Evolutionary conservation across 2,113 vertebrate species (phyloP), one percentile per base, ranked within the genome.

Genomic region (Oncorhynchus keta): DNA sequence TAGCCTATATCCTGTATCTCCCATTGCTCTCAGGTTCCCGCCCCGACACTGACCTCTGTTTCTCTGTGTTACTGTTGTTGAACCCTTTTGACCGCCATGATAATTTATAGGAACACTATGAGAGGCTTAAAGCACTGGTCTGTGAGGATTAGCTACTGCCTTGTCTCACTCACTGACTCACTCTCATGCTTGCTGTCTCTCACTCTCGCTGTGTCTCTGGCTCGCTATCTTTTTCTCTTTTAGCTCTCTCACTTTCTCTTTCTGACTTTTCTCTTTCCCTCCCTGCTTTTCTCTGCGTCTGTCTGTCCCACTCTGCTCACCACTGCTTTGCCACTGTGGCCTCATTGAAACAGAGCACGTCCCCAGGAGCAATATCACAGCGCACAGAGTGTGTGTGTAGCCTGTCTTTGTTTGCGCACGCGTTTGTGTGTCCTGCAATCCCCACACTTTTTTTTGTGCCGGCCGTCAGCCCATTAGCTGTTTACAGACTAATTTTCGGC

Each of bases 91-190:
- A 62, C 49, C 69, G 49, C 66, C 68, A 24, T 73, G 26, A 51
- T 81, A 83, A 84, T 84, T 39, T 83, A 57, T 65, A 39, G 48
- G 30, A 61, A 24, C 28, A 59, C 73, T 73, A 68, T 64, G 9
- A 73, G 51, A 79, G 61, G 70, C 73, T 55, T 80, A 35, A 71
- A 80, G 20, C 49, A 14, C 18, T 22, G 26, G 72, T 24, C 64
- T 74, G 51, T 65, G 22, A 80, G 72, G 72, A 77, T 76, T 70
- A 57, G 12, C 51, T 57, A 20, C 16, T 55, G 22, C 66, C 61
- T 9, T 28, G 14, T 55, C 55, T 75, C 28, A 12, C 22, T 9
- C 51, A 1, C 22, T 70, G 66, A 30, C 9, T 62, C 26, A 2
- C 45, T 14, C 70, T 35, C 51, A 45, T 20, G 45, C 67, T 22